These are phyloP conservation scores for Coryphaenoides rupestris DNA, from an alignment of 2,113 vertebrate genomes.

Conservation along the genomic window DNA sequence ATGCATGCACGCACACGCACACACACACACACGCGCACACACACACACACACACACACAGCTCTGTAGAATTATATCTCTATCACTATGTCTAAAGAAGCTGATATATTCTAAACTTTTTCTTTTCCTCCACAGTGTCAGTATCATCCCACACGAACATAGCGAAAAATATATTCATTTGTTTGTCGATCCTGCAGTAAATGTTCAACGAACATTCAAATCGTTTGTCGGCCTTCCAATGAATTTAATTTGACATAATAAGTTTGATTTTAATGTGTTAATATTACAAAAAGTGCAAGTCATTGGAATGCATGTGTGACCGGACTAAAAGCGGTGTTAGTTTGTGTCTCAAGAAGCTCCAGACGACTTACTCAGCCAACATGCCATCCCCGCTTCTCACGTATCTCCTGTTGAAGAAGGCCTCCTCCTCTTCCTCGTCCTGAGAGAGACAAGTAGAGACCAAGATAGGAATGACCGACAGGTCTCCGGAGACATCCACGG, in stretches of 20 bases:
- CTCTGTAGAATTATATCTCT: too few relatives aligned
- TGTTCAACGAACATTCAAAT: not conserved
- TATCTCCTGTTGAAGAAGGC: conserved; percentile 97
- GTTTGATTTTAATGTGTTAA: conserved; percentile 14
- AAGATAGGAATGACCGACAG: not conserved
- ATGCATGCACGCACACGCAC: too few relatives aligned
- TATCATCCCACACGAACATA: too few relatives aligned
- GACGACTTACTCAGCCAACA: conserved; percentile 95
- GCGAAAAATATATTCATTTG: too few relatives aligned
- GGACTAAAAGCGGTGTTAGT: conserved; percentile 6
- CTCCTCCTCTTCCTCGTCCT: conserved; percentile 98
- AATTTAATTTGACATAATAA: too few relatives aligned
- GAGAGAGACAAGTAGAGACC: conserved; percentile 28
- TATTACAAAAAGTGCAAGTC: conserved; percentile 11
- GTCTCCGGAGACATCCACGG: too few relatives aligned
- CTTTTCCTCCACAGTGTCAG: too few relatives aligned
- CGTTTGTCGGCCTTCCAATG: conserved; percentile 9
- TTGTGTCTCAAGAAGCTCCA: not conserved
- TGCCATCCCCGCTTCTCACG: conserved; percentile 94
- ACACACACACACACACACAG: too few relatives aligned
- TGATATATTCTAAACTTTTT: too few relatives aligned
- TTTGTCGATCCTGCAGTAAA: not conserved
- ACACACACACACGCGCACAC: too few relatives aligned
- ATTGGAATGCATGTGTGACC: conserved; percentile 24
- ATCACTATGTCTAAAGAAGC: too few relatives aligned